Base-by-base conservation (phyloP, 2,797 vertebrate genomes). In the Sebastolobus altivelis region DNA sequence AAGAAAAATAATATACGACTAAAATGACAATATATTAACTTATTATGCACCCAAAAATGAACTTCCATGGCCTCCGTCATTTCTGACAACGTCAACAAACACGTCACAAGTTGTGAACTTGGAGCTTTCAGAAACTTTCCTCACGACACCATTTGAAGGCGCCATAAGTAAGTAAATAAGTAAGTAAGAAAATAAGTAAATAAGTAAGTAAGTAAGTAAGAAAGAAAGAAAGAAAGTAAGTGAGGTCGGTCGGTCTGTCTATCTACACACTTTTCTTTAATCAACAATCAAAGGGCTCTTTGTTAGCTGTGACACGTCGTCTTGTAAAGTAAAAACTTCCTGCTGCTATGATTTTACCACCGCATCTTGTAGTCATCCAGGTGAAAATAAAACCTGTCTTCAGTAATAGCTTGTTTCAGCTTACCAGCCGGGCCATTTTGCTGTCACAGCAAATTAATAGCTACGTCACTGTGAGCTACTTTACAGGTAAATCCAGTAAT, bases 401-500 rank as follows among this genome's bases (percentile, higher is more conserved):
- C 14, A 58, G 67, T 67, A 75, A 78, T 55, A 55, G 54, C 35
- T 75, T 12, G 18, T 74, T 65, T 83, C 43, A 9, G 13, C 65
- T 80, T 49, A 35, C 35, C 14, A 29, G 59, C 29, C 8, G 5
- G 40, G 20, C 2, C 49, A 60, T 71, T 78, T 80, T 65, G 8
- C 25, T 68, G 46, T 72, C 67, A 69, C 65, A 55, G 58, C 2
- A 35, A 40, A 83, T 75, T 16, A 74, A 69, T 16, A 38, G 67
- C 56, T 29, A 1, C n/a, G 54, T 66, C n/a, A 55, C 27, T 0
- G 7, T 63, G 25, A 38, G 38, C 60, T 40, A 58, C 37, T 78
- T 72, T 59, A 52, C 65, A 79, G 54, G 61, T 73, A 77, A 80
- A 81, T 70, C 54, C 63, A 78, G 37, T 6, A 9, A 56, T 27